Conservation (phyloP, 2,113 vertebrate genomes). For the Onychostruthus taczanowskii region DNA sequence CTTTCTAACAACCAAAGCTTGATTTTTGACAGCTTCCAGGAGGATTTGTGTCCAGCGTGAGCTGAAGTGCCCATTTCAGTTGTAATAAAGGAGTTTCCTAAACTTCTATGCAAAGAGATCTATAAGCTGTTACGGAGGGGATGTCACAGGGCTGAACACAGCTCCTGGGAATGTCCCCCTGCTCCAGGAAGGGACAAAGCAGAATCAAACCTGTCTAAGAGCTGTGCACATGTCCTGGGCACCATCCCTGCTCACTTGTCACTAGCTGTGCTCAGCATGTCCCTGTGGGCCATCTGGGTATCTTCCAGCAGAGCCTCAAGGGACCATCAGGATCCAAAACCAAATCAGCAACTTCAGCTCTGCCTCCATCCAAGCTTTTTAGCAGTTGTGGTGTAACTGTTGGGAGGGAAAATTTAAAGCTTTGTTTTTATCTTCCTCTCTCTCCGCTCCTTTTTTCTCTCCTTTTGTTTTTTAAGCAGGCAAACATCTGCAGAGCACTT, state of each 20-base stretch:
- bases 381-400: background rate
- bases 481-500: slow-evolving; percentile 78
- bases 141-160: background rate
- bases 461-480: slow-evolving; percentile 24
- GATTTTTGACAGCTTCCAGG: background rate
- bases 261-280: background rate
- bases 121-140: rapidly evolving
- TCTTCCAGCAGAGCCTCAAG: background rate
- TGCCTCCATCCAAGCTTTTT: background rate
- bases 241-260: background rate
- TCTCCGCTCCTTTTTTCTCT: background rate
- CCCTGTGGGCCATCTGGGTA: background rate
- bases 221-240: background rate
- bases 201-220: background rate
- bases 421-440: slow-evolving; percentile 32
- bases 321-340: background rate
- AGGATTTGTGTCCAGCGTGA: background rate
- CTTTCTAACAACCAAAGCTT: background rate
- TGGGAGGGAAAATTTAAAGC: background rate
- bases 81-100: background rate
- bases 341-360: background rate
- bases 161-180: background rate
- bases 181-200: background rate
- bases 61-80: background rate
- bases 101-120: background rate